Evolutionary conservation across 2,113 vertebrate species (phyloP).

Genomic region (Lamprotornis superbus): DNA sequence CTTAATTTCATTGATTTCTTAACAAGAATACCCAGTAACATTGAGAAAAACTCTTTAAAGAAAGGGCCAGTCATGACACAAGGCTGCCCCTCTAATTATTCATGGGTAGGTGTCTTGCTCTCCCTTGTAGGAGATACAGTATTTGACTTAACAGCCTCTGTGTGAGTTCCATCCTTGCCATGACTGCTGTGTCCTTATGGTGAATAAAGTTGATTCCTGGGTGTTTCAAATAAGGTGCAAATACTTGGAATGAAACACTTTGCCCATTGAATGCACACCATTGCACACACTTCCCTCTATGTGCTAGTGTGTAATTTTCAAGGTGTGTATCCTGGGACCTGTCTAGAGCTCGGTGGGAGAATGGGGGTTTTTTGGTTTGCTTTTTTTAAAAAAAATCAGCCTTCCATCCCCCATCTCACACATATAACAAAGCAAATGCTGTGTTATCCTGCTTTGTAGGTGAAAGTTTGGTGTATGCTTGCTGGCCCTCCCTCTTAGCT

Average conservation of each 20-base stretch:
- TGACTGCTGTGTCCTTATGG: not conserved
- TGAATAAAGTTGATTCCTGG: not conserved
- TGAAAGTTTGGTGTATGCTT: not conserved
- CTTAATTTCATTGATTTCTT: not conserved
- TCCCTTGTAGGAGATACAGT: not conserved
- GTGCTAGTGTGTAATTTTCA: not conserved
- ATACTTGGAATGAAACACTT: not conserved
- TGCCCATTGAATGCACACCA: fast-evolving
- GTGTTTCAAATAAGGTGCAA: not conserved
- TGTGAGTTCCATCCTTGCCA: not conserved
- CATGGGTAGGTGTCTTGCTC: not conserved
- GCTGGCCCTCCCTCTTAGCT: not conserved
- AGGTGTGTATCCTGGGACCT: not conserved
- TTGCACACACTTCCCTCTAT: not conserved
- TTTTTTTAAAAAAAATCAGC: not conserved
- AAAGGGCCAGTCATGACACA: not conserved
- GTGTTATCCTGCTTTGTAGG: not conserved
- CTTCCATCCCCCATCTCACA: not conserved
- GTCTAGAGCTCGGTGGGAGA: not conserved
- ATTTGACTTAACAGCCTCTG: not conserved
- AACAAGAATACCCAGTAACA: not conserved
- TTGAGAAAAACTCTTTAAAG: not conserved
- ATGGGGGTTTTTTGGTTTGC: not conserved
- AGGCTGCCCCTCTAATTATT: not conserved
- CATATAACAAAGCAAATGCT: not conserved